These are phyloP conservation scores for Drosophila prolongata DNA, from an alignment of 2,888 invertebrate genomes.

Conservation along the genomic window DNA sequence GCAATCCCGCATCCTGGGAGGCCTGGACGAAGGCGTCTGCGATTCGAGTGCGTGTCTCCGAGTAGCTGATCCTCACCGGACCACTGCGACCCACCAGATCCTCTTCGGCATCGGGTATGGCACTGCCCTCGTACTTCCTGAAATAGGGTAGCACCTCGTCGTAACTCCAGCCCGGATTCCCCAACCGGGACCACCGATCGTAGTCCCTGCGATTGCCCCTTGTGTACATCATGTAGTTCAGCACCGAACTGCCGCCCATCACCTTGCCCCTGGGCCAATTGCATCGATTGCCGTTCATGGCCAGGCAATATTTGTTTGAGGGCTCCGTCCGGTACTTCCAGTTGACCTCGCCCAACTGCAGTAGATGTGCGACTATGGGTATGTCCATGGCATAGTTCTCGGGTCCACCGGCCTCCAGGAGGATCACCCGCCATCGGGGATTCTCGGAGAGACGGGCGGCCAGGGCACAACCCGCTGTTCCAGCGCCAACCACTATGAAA, in stretches of 20 bases:
- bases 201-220: conserved; percentile 90
- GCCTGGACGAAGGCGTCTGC: conserved; percentile 88
- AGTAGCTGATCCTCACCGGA: conserved; percentile 86
- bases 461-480: conserved; percentile 91
- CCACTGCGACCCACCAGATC: conserved; percentile 85
- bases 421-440: conserved; percentile 87
- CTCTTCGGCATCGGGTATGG: conserved; percentile 85
- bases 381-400: conserved; percentile 91
- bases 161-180: conserved; percentile 91
- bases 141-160: conserved; percentile 90
- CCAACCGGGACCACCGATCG: conserved; percentile 89
- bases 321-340: conserved; percentile 93
- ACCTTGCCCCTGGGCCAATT: conserved; percentile 93
- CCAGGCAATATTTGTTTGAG: conserved; percentile 89
- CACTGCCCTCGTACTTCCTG: conserved; percentile 90
- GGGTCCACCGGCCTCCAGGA: conserved; percentile 90
- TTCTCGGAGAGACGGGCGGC: conserved; percentile 90
- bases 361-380: conserved; percentile 88
- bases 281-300: conserved; percentile 89
- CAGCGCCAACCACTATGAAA: conserved; percentile 92
- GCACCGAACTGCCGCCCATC: conserved; percentile 91
- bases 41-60: conserved; percentile 86
- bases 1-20: conserved; percentile 87
- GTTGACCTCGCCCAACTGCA: conserved; percentile 89
- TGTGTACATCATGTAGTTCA: conserved; percentile 93